Conservation (phyloP, 2,888 invertebrate genomes). For the Drosophila nigritarsus region DNA sequence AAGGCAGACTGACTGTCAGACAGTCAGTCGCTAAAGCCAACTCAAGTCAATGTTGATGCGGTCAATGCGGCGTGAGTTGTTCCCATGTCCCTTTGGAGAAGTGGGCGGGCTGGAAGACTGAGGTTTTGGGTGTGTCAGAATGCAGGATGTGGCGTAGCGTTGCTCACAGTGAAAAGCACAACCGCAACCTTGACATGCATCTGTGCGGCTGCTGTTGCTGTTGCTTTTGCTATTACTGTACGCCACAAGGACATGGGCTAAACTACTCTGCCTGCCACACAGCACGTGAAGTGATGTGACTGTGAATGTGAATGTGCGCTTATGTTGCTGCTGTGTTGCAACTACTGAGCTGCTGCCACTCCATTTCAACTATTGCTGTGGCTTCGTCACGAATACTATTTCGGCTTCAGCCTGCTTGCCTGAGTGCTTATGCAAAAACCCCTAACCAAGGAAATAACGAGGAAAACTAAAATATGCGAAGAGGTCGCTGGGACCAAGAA, state of each 20-base stretch:
- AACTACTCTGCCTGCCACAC: neutral
- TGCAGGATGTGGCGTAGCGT: constrained; percentile 23
- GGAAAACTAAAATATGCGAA: constrained; percentile 1
- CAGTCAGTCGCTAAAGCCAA: constrained; percentile 31
- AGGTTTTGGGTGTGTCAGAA: constrained; percentile 6
- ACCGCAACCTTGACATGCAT: constrained; percentile 78
- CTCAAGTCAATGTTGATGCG: constrained; percentile 66
- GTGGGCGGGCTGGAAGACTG: neutral
- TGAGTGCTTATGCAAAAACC: constrained; percentile 41
- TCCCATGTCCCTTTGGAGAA: neutral
- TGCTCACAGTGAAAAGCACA: constrained; percentile 44
- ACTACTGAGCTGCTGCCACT: constrained; percentile 30
- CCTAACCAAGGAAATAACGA: constrained; percentile 18
- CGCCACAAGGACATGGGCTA: constrained; percentile 52
- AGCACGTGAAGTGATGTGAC: constrained; percentile 7
- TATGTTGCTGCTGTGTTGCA: constrained; percentile 1
- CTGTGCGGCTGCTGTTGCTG: constrained; percentile 58
- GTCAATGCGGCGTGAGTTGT: constrained; percentile 53
- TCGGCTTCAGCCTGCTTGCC: constrained; percentile 11
- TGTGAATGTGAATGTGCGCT: constrained; percentile 1
- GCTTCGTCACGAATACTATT: constrained; percentile 56
- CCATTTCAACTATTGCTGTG: constrained; percentile 60
- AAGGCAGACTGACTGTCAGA: constrained; percentile 27
- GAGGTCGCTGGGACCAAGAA: neutral
- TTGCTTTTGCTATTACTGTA: constrained; percentile 27